Evolutionary conservation across 2,113 vertebrate genomes (phyloP).

Genomic region (Menidia beryllina): DNA sequence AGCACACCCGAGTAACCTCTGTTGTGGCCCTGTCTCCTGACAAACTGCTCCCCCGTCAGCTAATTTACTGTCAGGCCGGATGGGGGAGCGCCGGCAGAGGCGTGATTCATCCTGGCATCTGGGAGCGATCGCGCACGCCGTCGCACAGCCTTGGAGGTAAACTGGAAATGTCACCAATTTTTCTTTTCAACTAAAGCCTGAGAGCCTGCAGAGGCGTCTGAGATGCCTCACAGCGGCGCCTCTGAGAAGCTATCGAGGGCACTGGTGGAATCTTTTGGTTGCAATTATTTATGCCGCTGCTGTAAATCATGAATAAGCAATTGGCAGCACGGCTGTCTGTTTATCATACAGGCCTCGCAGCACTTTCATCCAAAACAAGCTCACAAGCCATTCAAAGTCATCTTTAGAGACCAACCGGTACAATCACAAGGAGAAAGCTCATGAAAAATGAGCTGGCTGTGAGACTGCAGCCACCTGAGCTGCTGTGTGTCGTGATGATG

Average conservation of each 20-base stretch:
- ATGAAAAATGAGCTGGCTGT: neutral
- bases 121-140: slow-evolving; percentile 1
- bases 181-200: slow-evolving; percentile 17
- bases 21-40: slow-evolving; percentile 14
- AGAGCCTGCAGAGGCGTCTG: slow-evolving; percentile 4
- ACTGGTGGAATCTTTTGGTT: slow-evolving; percentile 4
- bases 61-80: slow-evolving; percentile 12
- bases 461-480: too few relatives aligned
- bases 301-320: slow-evolving; percentile 25
- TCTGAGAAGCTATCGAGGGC: neutral
- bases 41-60: slow-evolving; percentile 19
- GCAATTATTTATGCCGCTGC: slow-evolving; percentile 22
- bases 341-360: neutral
- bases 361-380: neutral
- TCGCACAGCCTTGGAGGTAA: slow-evolving; percentile 10
- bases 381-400: neutral
- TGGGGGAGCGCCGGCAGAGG: slow-evolving; percentile 11
- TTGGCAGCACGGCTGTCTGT: slow-evolving; percentile 3
- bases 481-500: neutral
- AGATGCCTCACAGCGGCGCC: neutral
- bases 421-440: neutral
- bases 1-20: slow-evolving; percentile 21
- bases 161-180: slow-evolving; percentile 28
- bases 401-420: neutral
- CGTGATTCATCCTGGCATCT: slow-evolving; percentile 26